A percentile compares a stretch with the other conserved stretches of the same genome.
phyloP scores from a whole-genome alignment of 2,113 vertebrate genomes.

The Helogale parvula region DNA sequence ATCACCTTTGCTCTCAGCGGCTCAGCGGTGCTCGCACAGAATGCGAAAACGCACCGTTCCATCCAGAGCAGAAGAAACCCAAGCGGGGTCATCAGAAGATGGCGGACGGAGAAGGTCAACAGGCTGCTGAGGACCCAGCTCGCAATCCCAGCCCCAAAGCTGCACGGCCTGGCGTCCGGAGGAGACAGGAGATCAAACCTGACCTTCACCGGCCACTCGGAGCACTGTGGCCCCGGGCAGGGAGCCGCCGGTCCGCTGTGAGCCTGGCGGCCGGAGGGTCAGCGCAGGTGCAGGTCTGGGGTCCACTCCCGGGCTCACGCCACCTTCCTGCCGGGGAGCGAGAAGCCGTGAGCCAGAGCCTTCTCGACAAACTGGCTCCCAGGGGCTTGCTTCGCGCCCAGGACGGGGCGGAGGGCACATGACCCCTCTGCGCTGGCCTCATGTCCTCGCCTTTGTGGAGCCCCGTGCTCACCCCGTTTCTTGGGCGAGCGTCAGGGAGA shows the following conservation, averaged over 20 bases:
- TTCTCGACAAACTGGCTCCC: too few relatives aligned
- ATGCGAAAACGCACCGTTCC: rapidly evolving
- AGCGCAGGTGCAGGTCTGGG: not conserved
- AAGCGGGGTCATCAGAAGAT: rapidly evolving
- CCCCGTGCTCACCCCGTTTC: too few relatives aligned
- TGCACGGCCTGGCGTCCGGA: not conserved
- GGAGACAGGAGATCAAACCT: not conserved
- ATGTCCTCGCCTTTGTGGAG: too few relatives aligned
- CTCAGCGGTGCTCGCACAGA: rapidly evolving
- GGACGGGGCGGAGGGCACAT: too few relatives aligned
- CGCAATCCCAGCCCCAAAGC: not conserved
- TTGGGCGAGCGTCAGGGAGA: too few relatives aligned
- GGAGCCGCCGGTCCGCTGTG: not conserved
- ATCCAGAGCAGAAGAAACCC: not conserved
- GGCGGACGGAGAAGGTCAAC: rapidly evolving
- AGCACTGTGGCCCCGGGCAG: not conserved
- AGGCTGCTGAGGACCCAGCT: not conserved
- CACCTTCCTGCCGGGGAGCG: not conserved
- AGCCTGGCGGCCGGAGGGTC: not conserved
- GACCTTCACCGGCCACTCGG: not conserved
- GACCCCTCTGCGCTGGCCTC: too few relatives aligned
- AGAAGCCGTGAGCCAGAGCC: not conserved
- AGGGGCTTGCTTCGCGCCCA: too few relatives aligned
- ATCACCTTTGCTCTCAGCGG: too few relatives aligned
- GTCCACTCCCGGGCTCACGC: not conserved